Evolutionary conservation across 1,140 invertebrate genomes (phyloP), one percentile per base, ranked within the genome.

Genomic region (Ylistrum balloti): DNA sequence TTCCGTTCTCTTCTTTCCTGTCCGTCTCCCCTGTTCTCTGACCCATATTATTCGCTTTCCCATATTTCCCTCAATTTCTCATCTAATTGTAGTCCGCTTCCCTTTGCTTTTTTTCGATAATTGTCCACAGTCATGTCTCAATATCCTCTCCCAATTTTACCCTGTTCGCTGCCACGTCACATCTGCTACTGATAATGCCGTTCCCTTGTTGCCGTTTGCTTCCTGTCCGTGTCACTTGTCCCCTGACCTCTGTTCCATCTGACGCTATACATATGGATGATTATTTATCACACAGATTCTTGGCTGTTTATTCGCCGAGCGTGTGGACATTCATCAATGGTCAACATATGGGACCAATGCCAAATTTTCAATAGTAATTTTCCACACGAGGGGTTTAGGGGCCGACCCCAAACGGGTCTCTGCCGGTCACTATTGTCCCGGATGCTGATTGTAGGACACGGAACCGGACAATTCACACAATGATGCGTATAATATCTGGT

Each of bases 381-480:
- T 74, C 56, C 56, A 74, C 56, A n/a, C n/a, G 56, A 74, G 56
- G 28, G 56, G 56, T 74, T 74, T 74, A 28, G 56, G 56, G 56
- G 56, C 22, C 56, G 56, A 74, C 56, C 56, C 56, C 56, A n/a
- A n/a, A n/a, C 56, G 56, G 56, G 22, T 28, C 56, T n/a, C 56
- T 74, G 56, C 28, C n/a, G 56, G 22, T 28, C 56, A n/a, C 13
- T n/a, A 74, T 74, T 74, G 56, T 74, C 28, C 20, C 22, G 56
- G n/a, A 74, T 7, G 56, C 13, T 74, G 56, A 74, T 74, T 74
- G 56, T 74, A 22, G 22, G 9, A 74, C 56, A 74, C 11, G 56
- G 56, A 28, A n/a, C n/a, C 0, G 56, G 56, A 74, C 56, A 74
- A 74, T 74, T 28, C 56, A 74, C 22, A 74, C 56, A 74, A 74